Evolutionary conservation across 2,888 invertebrate species (phyloP).

Genomic region (Caenorhabditis doughertyi): DNA sequence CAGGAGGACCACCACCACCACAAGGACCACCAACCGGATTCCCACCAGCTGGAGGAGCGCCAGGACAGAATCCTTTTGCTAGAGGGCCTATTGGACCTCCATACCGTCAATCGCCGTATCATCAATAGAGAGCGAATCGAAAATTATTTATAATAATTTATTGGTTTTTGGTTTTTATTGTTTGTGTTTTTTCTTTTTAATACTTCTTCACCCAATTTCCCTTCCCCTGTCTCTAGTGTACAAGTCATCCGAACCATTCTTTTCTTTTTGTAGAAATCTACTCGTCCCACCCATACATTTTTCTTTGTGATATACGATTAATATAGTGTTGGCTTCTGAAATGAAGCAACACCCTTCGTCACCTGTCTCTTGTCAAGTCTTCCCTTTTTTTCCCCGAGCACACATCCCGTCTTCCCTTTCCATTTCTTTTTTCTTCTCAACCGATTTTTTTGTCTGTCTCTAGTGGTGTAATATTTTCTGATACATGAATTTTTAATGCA

Average conservation of each 20-base stretch:
- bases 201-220: background rate
- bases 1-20: conserved; percentile 5
- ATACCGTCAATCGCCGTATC: conserved; percentile 75
- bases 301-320: conserved; percentile 20
- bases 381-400: background rate
- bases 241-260: background rate
- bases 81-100: conserved; percentile 64
- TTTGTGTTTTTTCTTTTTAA: background rate
- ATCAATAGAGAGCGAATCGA: conserved; percentile 65
- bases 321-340: background rate
- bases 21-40: conserved; percentile 54
- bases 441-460: conserved; percentile 7
- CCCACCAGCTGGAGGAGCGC: conserved; percentile 52
- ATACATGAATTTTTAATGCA: background rate
- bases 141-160: conserved; percentile 85
- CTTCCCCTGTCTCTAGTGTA: background rate
- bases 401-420: background rate
- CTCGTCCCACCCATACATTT: background rate
- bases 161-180: conserved; percentile 12
- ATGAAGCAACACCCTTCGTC: background rate
- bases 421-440: background rate
- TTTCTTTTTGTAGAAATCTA: background rate
- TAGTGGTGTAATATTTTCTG: background rate
- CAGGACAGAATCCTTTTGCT: conserved; percentile 73
- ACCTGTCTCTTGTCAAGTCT: conserved; percentile 17